Conservation (phyloP, 2,888 invertebrate species). For the Sisyra nigra region DNA sequence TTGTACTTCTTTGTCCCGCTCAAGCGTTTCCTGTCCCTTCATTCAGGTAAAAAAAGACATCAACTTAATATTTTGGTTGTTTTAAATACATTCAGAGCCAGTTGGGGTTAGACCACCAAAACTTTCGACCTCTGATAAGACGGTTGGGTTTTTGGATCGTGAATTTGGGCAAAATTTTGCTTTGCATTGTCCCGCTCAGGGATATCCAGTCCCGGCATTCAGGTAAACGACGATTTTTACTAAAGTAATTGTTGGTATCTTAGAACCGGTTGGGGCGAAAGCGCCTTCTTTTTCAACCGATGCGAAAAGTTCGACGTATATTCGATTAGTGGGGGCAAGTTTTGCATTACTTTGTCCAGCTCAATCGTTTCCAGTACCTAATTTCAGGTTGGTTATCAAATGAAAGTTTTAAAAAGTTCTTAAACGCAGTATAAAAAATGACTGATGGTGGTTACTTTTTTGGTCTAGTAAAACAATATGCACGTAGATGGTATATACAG, state of each 20-base stretch:
- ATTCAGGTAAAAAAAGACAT: conserved; percentile 30
- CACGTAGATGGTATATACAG: too few relatives aligned
- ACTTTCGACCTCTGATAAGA: conserved; percentile 39
- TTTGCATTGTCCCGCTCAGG: conserved; percentile 48
- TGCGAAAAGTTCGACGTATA: conserved; percentile 44
- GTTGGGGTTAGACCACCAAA: conserved; percentile 44
- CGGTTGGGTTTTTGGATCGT: conserved; percentile 31
- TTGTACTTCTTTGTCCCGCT: conserved; percentile 32
- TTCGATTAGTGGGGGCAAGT: conserved; percentile 35
- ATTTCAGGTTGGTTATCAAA: conserved; percentile 42
- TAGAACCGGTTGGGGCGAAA: conserved; percentile 45
- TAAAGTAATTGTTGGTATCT: too few relatives aligned
- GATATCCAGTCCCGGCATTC: conserved; percentile 44
- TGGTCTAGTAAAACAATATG: too few relatives aligned
- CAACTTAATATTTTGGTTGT: neutral
- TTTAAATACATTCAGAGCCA: conserved; percentile 32
- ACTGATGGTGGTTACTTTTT: too few relatives aligned
- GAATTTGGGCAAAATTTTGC: conserved; percentile 28
- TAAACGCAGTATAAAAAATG: too few relatives aligned
- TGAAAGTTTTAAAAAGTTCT: too few relatives aligned
- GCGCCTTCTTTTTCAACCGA: conserved; percentile 43
- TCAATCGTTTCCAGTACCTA: conserved; percentile 51
- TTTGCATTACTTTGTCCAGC: conserved; percentile 52
- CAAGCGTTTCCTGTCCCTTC: conserved; percentile 38
- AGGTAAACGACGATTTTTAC: too few relatives aligned